Percentiles rank a stretch among this genome's conserved stretches.
phyloP scores from a whole-genome alignment of 2,797 vertebrate genomes.

The Lemur catta region DNA sequence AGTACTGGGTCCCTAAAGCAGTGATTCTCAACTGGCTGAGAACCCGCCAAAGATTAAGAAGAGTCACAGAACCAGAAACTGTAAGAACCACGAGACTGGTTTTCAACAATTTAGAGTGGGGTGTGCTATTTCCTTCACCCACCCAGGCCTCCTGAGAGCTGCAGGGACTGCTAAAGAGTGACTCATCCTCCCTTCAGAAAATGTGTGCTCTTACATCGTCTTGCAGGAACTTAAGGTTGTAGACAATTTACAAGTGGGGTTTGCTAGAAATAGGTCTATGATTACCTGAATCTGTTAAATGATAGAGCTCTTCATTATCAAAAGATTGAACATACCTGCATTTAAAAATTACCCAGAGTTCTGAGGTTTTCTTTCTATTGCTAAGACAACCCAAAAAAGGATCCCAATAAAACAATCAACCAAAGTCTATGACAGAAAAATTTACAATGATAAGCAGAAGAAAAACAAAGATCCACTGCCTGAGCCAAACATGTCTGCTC shows the following conservation, averaged over 20 bases:
- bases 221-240: neutral
- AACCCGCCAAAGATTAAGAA: neutral
- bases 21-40: neutral
- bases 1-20: neutral
- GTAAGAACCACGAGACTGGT: neutral
- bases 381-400: neutral
- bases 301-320: conserved; percentile 12
- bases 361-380: conserved; percentile 19
- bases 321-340: conserved; percentile 20
- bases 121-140: neutral
- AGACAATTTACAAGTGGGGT: neutral
- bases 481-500: neutral
- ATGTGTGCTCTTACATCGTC: neutral
- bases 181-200: neutral
- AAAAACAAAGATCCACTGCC: neutral
- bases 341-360: conserved; percentile 29
- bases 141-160: neutral
- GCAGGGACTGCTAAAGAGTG: neutral
- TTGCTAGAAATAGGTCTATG: conserved; percentile 34
- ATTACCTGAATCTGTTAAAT: conserved; percentile 51
- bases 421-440: conserved; percentile 6
- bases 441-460: neutral
- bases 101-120: neutral
- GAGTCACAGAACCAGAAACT: neutral
- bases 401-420: neutral